phyloP scores from a whole-genome alignment of 2,888 invertebrate genomes.

The Drymonia ruficornis region DNA sequence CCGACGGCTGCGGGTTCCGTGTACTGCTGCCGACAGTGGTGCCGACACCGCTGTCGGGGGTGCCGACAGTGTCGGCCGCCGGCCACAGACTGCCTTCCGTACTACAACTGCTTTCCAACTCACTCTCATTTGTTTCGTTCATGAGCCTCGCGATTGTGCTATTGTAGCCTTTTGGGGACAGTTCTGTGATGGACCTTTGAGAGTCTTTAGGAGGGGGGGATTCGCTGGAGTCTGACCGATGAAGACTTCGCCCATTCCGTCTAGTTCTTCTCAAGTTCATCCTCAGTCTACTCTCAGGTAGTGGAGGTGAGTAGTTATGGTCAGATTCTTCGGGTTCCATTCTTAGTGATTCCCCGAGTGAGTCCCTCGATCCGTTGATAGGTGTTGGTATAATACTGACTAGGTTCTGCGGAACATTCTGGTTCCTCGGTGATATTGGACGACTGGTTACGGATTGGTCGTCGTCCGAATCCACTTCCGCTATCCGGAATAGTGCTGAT shows the following conservation, averaged over 20 bases:
- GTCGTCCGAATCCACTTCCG: constrained; percentile 87
- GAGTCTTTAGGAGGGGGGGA: constrained; percentile 67
- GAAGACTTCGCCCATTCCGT: constrained; percentile 61
- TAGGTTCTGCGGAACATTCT: constrained; percentile 69
- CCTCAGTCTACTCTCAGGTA: constrained; percentile 52
- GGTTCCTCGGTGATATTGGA: constrained; percentile 67
- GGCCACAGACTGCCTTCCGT: constrained; percentile 70
- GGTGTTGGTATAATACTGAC: constrained; percentile 85
- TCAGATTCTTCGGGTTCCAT: constrained; percentile 57
- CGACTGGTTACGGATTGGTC: constrained; percentile 78
- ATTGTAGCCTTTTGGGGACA: constrained; percentile 59
- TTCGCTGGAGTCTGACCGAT: constrained; percentile 72
- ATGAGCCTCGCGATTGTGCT: constrained; percentile 73
- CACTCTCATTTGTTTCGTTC: constrained; percentile 81
- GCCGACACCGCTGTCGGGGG: constrained; percentile 74
- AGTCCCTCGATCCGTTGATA: constrained; percentile 82
- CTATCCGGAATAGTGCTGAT: constrained; percentile 76
- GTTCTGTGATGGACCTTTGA: constrained; percentile 51
- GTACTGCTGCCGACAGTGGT: constrained; percentile 67
- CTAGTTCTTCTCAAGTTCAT: constrained; percentile 54
- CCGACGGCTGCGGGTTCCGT: constrained; percentile 48
- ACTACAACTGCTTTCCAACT: constrained; percentile 78
- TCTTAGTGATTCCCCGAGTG: constrained; percentile 65
- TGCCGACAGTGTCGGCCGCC: constrained; percentile 45
- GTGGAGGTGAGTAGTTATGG: constrained; percentile 51